Base-by-base conservation (phyloP, 1,140 invertebrate genomes). In the Chelonus insularis region DNA sequence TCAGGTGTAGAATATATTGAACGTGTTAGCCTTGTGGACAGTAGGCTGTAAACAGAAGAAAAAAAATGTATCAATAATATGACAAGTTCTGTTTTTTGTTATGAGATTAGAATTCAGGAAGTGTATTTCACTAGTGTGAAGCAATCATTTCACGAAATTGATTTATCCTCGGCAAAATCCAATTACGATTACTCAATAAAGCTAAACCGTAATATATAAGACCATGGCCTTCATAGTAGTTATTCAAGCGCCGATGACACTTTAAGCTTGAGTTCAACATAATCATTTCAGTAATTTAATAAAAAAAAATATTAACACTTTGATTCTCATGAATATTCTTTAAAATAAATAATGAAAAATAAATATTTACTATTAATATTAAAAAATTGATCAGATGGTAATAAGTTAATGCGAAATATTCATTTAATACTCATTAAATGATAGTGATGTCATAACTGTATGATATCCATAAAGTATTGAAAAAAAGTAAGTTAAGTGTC, bases 21-120 rank as follows among this genome's bases (percentile, higher is more conserved):
- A 69, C 66, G 65, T 55, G 67, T 59, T 63, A 73, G 71, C 69
- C 66, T 73, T 37, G 74, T 76, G 72, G 69, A 76, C 73, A 70
- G 61, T 52, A 73, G 67, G 68, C 75, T 77, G 64, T 21, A 76
- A 75, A 59, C 67, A 64, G 65, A 61, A 66, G 51, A 25, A 41
- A 61, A 29, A n/a, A n/a, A n/a, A n/a, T n/a, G n/a, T n/a, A 48
- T 57, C 48, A 0, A 48, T 34, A 29, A 9, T 21, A 20, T 20
- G 45, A 12, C 23, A 34, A 16, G n/a, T n/a, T n/a, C n/a, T n/a
- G n/a, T n/a, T n/a, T n/a, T 32, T 36, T 50, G 7, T 50, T 50
- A 1, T 5, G 47, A 18, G 1, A 8, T 20, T n/a, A 43, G 2
- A 18, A 9, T 9, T 8, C 8, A 43, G 8, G 9, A 43, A 1